Conservation (phyloP, 2,888 invertebrate genomes). For the Catocala sponsa region DNA sequence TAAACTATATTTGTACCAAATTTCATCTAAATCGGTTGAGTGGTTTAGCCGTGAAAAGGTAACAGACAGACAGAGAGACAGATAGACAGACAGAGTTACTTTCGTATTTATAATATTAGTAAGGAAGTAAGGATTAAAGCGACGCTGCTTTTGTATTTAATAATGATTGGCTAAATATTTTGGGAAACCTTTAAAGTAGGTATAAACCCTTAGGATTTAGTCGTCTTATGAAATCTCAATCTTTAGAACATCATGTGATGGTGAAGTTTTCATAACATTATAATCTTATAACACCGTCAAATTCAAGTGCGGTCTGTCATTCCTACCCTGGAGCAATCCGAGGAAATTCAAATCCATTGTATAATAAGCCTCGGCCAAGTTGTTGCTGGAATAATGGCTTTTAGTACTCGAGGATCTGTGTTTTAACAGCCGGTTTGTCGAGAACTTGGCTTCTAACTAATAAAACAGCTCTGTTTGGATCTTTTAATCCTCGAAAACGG, state of each 20-base stretch:
- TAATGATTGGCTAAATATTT: too few relatives aligned
- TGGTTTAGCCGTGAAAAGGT: too few relatives aligned
- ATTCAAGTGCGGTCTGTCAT: conserved; percentile 14
- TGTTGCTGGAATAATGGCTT: conserved; percentile 39
- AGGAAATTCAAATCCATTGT: conserved; percentile 38
- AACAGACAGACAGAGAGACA: too few relatives aligned
- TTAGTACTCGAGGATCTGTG: conserved; percentile 36
- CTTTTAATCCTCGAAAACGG: conserved; percentile 35
- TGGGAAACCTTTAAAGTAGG: too few relatives aligned
- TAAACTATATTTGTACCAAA: too few relatives aligned
- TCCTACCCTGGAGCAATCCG: conserved; percentile 12
- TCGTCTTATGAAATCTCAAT: conserved; percentile 1
- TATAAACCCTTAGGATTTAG: too few relatives aligned
- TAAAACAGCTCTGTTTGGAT: conserved; percentile 37
- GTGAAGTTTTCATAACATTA: neutral
- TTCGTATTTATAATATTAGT: too few relatives aligned
- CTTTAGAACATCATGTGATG: conserved; percentile 6
- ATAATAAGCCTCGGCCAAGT: conserved; percentile 37
- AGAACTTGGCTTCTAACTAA: conserved; percentile 41
- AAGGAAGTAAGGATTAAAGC: too few relatives aligned
- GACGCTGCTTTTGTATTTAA: too few relatives aligned
- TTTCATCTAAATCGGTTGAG: too few relatives aligned
- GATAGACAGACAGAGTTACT: too few relatives aligned
- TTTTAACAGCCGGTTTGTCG: conserved; percentile 43
- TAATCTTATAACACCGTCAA: conserved; percentile 6